Base-by-base conservation (phyloP, 2,888 invertebrate species). In the Eilema caniola region DNA sequence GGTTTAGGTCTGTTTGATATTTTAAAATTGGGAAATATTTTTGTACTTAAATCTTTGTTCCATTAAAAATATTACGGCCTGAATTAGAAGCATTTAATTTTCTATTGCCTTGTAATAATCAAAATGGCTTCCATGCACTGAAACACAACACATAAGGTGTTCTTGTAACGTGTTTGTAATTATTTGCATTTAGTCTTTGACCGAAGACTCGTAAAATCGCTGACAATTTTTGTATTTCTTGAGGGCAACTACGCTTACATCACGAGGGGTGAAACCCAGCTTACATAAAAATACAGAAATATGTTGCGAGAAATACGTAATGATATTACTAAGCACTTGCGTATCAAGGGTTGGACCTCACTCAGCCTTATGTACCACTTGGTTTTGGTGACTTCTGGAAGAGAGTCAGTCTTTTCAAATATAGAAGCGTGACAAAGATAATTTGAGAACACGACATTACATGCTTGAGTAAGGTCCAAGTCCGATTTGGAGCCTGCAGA, bases 211-310 rank as follows among this genome's bases (percentile, higher is more conserved):
- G 53, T 8, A n/a, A 53, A 53, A n/a, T 53, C 2, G 10, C 53
- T n/a, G 20, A n/a, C 53, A 53, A 2, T 53, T 53, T 47, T n/a
- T 53, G 53, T 53, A 53, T n/a, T 20, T 20, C 14, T 14, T 20
- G 8, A 20, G 5, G 47, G 47, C 47, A 20, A 47, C 16, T 47
- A 20, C 16, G 47, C 47, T 47, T 47, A 53, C 8, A 53, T 3
- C 53, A n/a, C 53, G 3, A 47, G 53, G 53, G 8, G 53, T n/a
- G 16, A 53, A n/a, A 53, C 53, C 8, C n/a, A 8, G 53, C n/a
- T 53, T 53, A n/a, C 53, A 53, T 53, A 53, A 53, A 53, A 53
- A 53, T 53, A 53, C n/a, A 53, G 20, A 53, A n/a, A 53, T 53
- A 53, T n/a, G n/a, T n/a, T n/a, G n/a, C n/a, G n/a, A n/a, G n/a